These are phyloP conservation scores for Mustela nigripes DNA, from an alignment of 2,113 vertebrate genomes.

Conservation along the genomic window DNA sequence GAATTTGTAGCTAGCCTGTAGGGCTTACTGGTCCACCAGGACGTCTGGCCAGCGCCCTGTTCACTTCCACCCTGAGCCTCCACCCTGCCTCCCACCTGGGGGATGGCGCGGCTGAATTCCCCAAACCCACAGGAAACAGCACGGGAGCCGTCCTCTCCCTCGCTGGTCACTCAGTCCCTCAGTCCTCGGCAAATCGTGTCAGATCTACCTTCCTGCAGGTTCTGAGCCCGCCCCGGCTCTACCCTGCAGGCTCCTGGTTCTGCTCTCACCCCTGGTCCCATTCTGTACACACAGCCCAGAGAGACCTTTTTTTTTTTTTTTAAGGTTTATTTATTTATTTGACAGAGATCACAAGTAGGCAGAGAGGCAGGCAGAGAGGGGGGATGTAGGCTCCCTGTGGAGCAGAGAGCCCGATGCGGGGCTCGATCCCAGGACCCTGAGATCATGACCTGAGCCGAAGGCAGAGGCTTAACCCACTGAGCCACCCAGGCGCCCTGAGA, in stretches of 20 bases:
- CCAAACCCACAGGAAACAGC: background rate
- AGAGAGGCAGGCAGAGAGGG: no score
- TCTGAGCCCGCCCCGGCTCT: background rate
- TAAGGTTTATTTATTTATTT: no score
- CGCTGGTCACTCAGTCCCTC: no score
- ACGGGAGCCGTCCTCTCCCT: no score
- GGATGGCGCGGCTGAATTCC: background rate
- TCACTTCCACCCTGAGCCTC: background rate
- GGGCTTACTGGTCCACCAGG: background rate
- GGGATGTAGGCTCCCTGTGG: no score
- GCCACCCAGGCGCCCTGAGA: no score
- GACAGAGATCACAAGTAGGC: no score
- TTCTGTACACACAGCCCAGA: background rate
- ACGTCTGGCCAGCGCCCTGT: no score
- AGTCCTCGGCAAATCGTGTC: background rate
- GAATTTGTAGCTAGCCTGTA: background rate
- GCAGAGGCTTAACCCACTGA: no score
- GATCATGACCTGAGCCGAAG: no score
- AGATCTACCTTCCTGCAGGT: background rate
- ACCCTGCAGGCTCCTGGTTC: background rate
- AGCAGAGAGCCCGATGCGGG: no score
- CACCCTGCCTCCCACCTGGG: background rate
- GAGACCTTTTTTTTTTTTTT: background rate
- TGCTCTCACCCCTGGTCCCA: background rate
- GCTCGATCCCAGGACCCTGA: no score